A percentile compares a stretch with the other conserved stretches of the same genome.
Evolutionary conservation across 2,888 invertebrate species (phyloP).

Genomic region (Eledona agricola): DNA sequence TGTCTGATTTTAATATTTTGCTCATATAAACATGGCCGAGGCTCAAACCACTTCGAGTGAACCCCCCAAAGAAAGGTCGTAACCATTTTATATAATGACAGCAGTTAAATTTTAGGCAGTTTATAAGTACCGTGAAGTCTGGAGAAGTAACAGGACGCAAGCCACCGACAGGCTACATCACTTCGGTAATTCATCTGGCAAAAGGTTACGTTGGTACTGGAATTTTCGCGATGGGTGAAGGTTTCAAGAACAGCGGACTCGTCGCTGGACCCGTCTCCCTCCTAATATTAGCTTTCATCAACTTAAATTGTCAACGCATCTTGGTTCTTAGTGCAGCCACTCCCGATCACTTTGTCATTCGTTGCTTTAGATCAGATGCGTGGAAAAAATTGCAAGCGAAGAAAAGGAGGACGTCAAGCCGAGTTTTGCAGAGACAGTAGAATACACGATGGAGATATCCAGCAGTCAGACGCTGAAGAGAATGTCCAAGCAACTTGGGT

Average conservation of each 20-base stretch:
- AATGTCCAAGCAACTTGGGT: constrained; percentile 4
- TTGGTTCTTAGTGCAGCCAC: constrained; percentile 68
- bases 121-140: neutral
- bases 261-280: constrained; percentile 80
- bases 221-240: constrained; percentile 90
- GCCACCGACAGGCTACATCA: constrained; percentile 62
- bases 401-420: constrained; percentile 20
- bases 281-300: constrained; percentile 77
- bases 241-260: constrained; percentile 87
- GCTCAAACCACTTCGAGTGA: too few species aligned
- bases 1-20: too few species aligned
- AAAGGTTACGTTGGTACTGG: constrained; percentile 94
- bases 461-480: neutral
- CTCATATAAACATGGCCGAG: too few species aligned
- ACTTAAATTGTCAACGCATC: constrained; percentile 88
- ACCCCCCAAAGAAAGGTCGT: too few species aligned
- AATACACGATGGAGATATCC: constrained; percentile 16
- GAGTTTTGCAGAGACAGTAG: constrained; percentile 25
- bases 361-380: constrained; percentile 8
- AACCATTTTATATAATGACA: too few species aligned
- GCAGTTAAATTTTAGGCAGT: constrained; percentile 1
- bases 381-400: constrained; percentile 14
- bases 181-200: constrained; percentile 86
- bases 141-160: constrained; percentile 11
- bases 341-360: neutral